These are phyloP conservation scores for Chrysolina haemoptera DNA, from an alignment of 2,888 invertebrate species.

Conservation along the genomic window DNA sequence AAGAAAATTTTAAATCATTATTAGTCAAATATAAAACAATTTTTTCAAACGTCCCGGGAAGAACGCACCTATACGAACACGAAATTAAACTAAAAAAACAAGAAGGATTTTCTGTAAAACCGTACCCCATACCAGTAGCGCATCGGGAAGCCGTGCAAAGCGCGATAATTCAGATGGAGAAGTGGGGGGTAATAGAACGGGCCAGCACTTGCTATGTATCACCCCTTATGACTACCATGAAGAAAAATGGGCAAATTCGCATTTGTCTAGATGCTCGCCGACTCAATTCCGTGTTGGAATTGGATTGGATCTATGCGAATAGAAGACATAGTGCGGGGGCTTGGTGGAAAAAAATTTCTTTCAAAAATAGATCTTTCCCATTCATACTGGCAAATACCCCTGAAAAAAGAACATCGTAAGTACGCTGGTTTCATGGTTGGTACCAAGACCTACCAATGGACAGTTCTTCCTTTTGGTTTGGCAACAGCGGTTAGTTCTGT, in stretches of 20 bases:
- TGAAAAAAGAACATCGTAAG: background rate
- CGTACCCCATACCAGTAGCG: constrained; percentile 5
- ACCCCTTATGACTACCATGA: background rate
- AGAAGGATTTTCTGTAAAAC: background rate
- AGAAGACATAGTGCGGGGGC: background rate
- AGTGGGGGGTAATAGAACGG: background rate
- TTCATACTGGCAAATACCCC: background rate
- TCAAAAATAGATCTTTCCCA: no score
- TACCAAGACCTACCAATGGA: background rate
- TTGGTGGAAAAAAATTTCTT: no score
- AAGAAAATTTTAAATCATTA: no score
- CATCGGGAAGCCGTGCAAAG: background rate
- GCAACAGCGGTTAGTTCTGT: background rate
- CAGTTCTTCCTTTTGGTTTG: background rate
- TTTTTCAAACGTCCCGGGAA: no score
- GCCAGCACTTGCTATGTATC: background rate
- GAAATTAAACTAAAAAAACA: background rate
- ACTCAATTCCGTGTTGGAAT: background rate
- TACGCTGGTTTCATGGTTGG: background rate
- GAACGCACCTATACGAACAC: background rate
- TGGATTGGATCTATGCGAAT: background rate
- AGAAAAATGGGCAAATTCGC: background rate
- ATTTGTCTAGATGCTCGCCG: background rate
- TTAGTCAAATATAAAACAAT: no score
- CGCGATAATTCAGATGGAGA: background rate